These are phyloP conservation scores for Tryphoninae sp. DNA, from an alignment of 2,888 invertebrate species.

Conservation along the genomic window DNA sequence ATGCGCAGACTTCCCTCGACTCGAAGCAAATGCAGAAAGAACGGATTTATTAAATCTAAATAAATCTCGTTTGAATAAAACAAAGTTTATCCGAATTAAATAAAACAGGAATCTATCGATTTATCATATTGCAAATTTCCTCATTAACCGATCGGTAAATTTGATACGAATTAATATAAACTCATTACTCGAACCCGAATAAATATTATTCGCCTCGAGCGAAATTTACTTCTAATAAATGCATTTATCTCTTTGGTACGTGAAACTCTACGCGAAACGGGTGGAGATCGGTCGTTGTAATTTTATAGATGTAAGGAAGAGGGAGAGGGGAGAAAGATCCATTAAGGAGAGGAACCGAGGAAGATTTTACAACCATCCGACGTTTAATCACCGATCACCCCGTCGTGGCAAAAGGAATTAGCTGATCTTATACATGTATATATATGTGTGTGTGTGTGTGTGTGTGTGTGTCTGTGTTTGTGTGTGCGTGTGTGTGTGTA, in stretches of 20 bases:
- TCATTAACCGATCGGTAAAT: neutral
- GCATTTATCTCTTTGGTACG: slow-evolving; percentile 27
- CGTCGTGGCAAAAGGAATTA: slow-evolving; percentile 54
- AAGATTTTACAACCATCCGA: slow-evolving; percentile 52
- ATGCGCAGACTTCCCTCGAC: slow-evolving; percentile 14
- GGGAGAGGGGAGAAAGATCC: slow-evolving; percentile 28
- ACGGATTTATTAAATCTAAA: neutral
- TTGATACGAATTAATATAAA: neutral
- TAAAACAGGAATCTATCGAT: neutral
- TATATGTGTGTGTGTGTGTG: neutral
- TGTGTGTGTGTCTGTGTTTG: neutral
- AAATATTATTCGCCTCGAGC: neutral
- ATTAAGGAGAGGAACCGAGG: slow-evolving; percentile 44
- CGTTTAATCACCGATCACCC: slow-evolving; percentile 55
- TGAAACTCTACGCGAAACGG: slow-evolving; percentile 48
- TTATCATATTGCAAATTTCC: neutral
- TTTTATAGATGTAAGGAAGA: slow-evolving; percentile 23
- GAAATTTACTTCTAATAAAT: slow-evolving; percentile 10
- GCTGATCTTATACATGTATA: slow-evolving; percentile 28
- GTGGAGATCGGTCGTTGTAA: slow-evolving; percentile 39
- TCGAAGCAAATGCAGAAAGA: neutral
- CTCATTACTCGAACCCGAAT: neutral
- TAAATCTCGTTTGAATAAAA: neutral
- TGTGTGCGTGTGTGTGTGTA: neutral
- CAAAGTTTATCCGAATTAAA: neutral